Conservation (phyloP, 1,140 invertebrate genomes). For the Drosophila willistoni region DNA sequence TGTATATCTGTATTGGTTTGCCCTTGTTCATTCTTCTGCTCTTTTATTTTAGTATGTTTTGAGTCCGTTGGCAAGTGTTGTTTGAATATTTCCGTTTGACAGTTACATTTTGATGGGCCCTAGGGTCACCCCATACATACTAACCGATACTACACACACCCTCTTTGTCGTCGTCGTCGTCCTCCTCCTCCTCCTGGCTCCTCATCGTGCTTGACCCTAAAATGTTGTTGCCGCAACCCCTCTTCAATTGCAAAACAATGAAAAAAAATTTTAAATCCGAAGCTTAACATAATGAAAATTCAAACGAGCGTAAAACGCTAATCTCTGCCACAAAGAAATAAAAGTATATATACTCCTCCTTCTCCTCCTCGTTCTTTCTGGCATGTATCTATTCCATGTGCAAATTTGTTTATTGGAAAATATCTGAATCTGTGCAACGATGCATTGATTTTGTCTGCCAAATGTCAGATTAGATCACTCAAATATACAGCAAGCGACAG, state of each 20-base stretch:
- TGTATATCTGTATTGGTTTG: neutral
- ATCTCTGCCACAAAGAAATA: constrained; percentile 65
- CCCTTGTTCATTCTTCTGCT: neutral
- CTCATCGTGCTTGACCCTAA: constrained; percentile 24
- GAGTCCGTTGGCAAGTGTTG: constrained; percentile 31
- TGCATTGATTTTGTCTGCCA: constrained; percentile 72
- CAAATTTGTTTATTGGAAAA: constrained; percentile 81
- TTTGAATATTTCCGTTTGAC: constrained; percentile 39
- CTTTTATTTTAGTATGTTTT: neutral
- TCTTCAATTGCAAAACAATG: constrained; percentile 71
- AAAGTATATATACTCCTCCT: constrained; percentile 29
- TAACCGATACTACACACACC: neutral
- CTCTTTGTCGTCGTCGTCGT: neutral
- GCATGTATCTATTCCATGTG: constrained; percentile 59
- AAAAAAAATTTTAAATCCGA: constrained; percentile 64
- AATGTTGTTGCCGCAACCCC: constrained; percentile 50
- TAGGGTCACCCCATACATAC: neutral
- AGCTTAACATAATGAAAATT: constrained; percentile 82
- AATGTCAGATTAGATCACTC: constrained; percentile 76
- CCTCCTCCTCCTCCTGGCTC: constrained; percentile 8
- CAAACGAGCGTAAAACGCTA: constrained; percentile 83
- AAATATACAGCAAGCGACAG: neutral
- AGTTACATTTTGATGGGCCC: constrained; percentile 6
- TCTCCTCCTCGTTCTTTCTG: constrained; percentile 5
- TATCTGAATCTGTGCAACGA: constrained; percentile 76